phyloP scores from a whole-genome alignment of 2,113 vertebrate genomes.

The Cervus canadensis region DNA sequence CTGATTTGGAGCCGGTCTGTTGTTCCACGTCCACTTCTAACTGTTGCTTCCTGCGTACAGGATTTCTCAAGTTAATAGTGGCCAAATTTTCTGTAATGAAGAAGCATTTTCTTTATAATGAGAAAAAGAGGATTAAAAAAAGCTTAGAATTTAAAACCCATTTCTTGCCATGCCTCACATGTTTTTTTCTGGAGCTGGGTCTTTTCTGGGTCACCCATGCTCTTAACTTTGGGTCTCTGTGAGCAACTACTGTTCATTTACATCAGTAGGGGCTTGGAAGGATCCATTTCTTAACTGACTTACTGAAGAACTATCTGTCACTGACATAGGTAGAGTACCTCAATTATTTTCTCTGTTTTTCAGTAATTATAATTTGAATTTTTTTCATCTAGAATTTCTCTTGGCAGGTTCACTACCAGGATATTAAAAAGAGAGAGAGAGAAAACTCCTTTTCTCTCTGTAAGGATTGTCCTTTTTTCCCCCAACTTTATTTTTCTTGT shows the following conservation, averaged over 20 bases:
- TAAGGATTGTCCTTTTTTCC: background rate
- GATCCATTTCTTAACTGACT: background rate
- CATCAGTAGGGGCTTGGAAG: background rate
- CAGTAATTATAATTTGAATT: conserved; percentile 34
- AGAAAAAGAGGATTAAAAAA: background rate
- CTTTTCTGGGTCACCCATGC: background rate
- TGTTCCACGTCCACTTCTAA: background rate
- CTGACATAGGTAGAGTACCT: background rate
- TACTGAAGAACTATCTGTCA: background rate
- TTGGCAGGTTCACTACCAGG: background rate
- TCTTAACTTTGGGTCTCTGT: background rate
- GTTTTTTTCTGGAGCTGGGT: background rate
- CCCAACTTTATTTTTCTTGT: conserved; percentile 9
- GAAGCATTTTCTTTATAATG: background rate
- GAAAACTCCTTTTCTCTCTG: background rate
- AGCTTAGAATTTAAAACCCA: background rate
- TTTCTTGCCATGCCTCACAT: background rate
- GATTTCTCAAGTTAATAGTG: background rate
- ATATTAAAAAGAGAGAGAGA: background rate
- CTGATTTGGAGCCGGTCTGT: background rate
- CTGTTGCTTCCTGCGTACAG: background rate
- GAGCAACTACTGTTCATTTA: background rate
- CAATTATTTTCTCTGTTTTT: conserved; percentile 27
- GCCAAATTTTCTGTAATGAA: background rate
- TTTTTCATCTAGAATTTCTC: conserved; percentile 35